These are phyloP conservation scores for Machimus atricapillus DNA, from an alignment of 2,888 invertebrate genomes.

Conservation along the genomic window DNA sequence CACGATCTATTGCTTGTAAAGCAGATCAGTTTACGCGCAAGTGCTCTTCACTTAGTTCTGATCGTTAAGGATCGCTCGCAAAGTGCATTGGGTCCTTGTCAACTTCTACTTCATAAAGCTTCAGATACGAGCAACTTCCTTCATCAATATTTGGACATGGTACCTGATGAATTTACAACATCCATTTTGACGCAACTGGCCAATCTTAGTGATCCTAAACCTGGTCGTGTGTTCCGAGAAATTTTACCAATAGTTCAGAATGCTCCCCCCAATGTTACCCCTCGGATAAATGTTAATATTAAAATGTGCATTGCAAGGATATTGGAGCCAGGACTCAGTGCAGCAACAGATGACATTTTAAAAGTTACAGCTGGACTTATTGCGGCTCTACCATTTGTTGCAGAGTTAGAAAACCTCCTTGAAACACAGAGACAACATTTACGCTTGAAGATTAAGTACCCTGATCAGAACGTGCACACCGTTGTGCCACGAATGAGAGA, in stretches of 20 bases:
- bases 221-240: conserved; percentile 80
- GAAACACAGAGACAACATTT: conserved; percentile 74
- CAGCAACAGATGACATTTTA: conserved; percentile 77
- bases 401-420: conserved; percentile 81
- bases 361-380: conserved; percentile 94
- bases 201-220: conserved; percentile 81
- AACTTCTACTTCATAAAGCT: conserved; percentile 74
- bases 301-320: conserved; percentile 82
- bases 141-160: conserved; percentile 63
- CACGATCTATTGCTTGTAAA: conserved; percentile 81
- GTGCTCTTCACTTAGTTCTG: conserved; percentile 81
- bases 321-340: conserved; percentile 82
- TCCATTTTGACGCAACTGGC: conserved; percentile 81
- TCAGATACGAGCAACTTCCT: conserved; percentile 66
- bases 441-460: conserved; percentile 87
- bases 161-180: conserved; percentile 81
- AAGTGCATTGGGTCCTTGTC: conserved; percentile 76
- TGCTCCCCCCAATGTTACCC: conserved; percentile 72
- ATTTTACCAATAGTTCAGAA: conserved; percentile 78
- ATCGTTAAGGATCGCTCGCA: conserved; percentile 75
- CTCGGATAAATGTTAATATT: conserved; percentile 74
- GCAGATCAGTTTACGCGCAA: conserved; percentile 81
- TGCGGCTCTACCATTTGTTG: conserved; percentile 85
- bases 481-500: conserved; percentile 81
- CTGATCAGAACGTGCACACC: conserved; percentile 87